Percentiles rank a stretch among this genome's conserved stretches.
These are phyloP conservation scores for Liposcelis brunnea DNA, from an alignment of 2,888 invertebrate genomes.

Conservation along the genomic window DNA sequence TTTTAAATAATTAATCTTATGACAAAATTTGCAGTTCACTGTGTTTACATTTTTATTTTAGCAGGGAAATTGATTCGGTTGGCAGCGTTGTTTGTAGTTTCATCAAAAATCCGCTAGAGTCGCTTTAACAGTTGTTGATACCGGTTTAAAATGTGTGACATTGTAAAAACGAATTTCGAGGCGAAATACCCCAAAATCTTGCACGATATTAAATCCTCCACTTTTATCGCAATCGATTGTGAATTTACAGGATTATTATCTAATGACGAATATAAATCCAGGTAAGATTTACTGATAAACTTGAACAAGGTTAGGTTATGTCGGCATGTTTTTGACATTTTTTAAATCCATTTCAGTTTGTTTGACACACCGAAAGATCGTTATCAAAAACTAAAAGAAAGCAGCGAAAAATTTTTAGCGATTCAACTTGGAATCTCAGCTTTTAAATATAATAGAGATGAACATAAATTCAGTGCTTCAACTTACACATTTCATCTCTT, in stretches of 20 bases:
- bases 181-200: not conserved
- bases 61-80: no score
- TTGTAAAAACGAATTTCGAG: not conserved
- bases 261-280: not conserved
- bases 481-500: not conserved
- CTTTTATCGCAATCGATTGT: constrained; percentile 2
- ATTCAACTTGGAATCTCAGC: not conserved
- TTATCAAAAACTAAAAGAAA: not conserved
- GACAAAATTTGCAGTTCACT: not conserved
- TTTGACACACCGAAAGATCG: constrained; percentile 1
- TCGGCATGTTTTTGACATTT: not conserved
- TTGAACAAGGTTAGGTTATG: not conserved
- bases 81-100: no score
- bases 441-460: not conserved
- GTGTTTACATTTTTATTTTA: no score
- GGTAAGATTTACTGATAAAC: not conserved
- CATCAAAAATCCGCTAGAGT: no score
- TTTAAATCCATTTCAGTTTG: not conserved
- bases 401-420: not conserved
- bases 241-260: constrained; percentile 1
- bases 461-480: not conserved
- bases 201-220: not conserved
- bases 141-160: not conserved
- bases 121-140: not conserved
- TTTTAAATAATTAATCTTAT: no score